These are phyloP conservation scores for Pseudorectes ferrugineus DNA, from an alignment of 2,113 vertebrate species.

Conservation along the genomic window DNA sequence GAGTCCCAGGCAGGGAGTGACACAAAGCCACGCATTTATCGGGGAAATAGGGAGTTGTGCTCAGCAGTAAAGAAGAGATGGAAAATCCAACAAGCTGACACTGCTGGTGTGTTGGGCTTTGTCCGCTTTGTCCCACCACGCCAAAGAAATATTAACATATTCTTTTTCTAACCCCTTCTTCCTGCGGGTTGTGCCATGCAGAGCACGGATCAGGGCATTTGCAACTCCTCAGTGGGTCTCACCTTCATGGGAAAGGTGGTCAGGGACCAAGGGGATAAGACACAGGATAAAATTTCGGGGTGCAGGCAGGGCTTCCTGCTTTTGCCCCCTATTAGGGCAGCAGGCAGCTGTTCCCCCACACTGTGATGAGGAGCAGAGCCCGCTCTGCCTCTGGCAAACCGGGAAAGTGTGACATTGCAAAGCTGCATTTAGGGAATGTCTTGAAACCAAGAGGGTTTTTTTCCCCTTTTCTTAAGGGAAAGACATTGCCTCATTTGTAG, in stretches of 20 bases:
- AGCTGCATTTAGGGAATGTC: background rate
- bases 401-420: constrained; percentile 1
- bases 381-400: background rate
- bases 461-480: background rate
- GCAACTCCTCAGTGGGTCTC: background rate
- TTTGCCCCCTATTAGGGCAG: background rate
- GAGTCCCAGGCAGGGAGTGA: background rate
- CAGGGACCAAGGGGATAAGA: rapidly evolving
- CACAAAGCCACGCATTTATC: background rate
- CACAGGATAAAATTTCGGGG: rapidly evolving
- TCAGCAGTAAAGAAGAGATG: background rate
- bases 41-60: background rate
- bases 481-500: background rate
- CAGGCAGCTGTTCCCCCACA: background rate
- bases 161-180: no score
- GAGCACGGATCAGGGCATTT: background rate
- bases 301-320: background rate
- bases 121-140: rapidly evolving
- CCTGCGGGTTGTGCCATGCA: rapidly evolving
- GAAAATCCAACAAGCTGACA: background rate
- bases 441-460: background rate
- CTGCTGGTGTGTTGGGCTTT: background rate
- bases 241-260: background rate
- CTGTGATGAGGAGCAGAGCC: background rate
- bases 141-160: background rate